Evolutionary conservation across 64 coral and sea anemone genomes (phyloP).

Genomic region (Exaiptasia diaphana): DNA sequence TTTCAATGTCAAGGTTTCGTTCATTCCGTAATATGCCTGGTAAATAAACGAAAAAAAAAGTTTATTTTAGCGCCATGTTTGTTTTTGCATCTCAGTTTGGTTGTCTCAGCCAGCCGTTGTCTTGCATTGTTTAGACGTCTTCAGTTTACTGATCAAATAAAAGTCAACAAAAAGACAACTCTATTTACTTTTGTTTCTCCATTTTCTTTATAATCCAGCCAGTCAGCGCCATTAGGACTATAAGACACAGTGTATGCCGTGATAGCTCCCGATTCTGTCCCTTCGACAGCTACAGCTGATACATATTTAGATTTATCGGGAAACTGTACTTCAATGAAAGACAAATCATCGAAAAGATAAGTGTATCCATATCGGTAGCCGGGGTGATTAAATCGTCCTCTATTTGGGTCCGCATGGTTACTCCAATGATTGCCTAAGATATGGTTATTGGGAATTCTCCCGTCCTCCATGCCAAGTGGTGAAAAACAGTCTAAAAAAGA

Average conservation of each 20-base stretch:
- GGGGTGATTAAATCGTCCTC: neutral
- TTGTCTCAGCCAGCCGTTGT: no score
- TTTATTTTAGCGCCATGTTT: no score
- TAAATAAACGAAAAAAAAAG: no score
- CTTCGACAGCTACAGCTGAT: neutral
- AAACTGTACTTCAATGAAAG: neutral
- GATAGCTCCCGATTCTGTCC: neutral
- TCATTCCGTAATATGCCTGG: no score
- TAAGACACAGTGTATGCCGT: neutral
- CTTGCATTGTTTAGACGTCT: no score
- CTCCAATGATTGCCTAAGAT: neutral
- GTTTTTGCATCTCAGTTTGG: no score
- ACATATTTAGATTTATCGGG: neutral
- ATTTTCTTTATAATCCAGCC: slow-evolving; percentile 50
- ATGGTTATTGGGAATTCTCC: neutral
- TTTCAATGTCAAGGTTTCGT: no score
- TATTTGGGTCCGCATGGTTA: neutral
- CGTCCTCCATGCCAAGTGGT: slow-evolving; percentile 35
- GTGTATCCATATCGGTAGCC: neutral
- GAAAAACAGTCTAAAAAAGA: slow-evolving; percentile 3
- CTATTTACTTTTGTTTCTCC: slow-evolving; percentile 33
- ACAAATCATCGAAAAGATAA: neutral
- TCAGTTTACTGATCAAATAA: no score
- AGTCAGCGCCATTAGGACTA: slow-evolving; percentile 42
- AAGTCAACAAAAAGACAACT: no score